These are phyloP conservation scores for Plumapathes pennacea DNA, from an alignment of 92 coral and sea anemone genomes.

Conservation along the genomic window DNA sequence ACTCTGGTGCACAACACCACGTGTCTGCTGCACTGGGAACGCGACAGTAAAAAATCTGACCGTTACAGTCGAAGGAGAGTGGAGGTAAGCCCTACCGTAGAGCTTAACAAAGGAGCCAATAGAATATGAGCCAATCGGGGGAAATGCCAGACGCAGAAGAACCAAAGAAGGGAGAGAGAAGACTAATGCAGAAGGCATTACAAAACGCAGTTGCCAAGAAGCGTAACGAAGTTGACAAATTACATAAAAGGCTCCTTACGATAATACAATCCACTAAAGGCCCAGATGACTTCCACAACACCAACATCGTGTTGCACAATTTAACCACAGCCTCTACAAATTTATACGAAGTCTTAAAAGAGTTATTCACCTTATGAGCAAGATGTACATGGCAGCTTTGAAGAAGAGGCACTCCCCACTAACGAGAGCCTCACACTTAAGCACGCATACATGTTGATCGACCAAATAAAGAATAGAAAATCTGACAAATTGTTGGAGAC, in stretches of 20 bases:
- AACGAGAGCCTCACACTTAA: slow-evolving; percentile 10
- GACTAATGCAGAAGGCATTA: too few relatives aligned
- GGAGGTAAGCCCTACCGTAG: slow-evolving; percentile 13
- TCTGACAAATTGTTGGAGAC: slow-evolving; percentile 33
- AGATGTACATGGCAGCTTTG: slow-evolving; percentile 6
- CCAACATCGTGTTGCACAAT: slow-evolving; percentile 18
- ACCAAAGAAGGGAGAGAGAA: too few relatives aligned
- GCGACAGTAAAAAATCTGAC: slow-evolving; percentile 38
- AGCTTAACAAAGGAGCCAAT: slow-evolving; percentile 1
- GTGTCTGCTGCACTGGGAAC: slow-evolving; percentile 11
- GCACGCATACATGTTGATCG: slow-evolving; percentile 12
- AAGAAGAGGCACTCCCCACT: slow-evolving; percentile 13
- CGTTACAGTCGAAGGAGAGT: not conserved
- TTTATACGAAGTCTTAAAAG: slow-evolving; percentile 16
- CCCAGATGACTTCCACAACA: slow-evolving; percentile 10
- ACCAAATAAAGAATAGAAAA: slow-evolving; percentile 26
- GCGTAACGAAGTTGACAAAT: slow-evolving; percentile 1
- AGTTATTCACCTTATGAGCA: slow-evolving; percentile 24
- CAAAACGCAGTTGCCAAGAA: slow-evolving; percentile 13
- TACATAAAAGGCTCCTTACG: slow-evolving; percentile 2
- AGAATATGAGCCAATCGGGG: not conserved
- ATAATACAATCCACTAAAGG: slow-evolving; percentile 32
- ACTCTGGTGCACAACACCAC: slow-evolving; percentile 5
- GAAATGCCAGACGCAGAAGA: not conserved
- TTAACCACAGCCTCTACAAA: slow-evolving; percentile 18